These are phyloP conservation scores for Hylaeus anthracinus DNA, from an alignment of 1,140 invertebrate genomes.

Conservation along the genomic window DNA sequence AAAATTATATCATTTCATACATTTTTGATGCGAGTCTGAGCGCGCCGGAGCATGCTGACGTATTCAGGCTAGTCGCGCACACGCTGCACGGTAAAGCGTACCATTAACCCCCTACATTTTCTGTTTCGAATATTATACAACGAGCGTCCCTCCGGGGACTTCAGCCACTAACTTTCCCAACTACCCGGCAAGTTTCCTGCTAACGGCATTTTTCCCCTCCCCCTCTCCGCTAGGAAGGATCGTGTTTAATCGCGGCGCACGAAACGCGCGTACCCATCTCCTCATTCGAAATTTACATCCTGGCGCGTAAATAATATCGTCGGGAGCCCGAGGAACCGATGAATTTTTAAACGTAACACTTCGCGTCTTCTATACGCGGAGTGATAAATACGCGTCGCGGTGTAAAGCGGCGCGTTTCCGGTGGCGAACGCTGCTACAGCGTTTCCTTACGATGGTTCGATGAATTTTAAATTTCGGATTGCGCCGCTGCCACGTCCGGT, in stretches of 20 bases:
- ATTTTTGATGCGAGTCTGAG: constrained; percentile 62
- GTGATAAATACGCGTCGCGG: constrained; percentile 1
- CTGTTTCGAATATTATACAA: constrained; percentile 58
- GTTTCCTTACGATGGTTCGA: not conserved
- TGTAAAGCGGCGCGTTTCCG: not conserved
- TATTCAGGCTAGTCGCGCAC: constrained; percentile 47
- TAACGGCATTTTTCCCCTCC: constrained; percentile 18
- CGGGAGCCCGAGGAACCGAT: constrained; percentile 18
- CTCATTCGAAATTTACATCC: not conserved
- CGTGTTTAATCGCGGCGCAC: constrained; percentile 33
- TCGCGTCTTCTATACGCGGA: not conserved
- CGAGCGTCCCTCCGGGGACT: constrained; percentile 32
- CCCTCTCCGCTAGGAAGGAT: constrained; percentile 17
- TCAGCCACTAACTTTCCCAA: constrained; percentile 36
- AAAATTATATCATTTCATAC: constrained; percentile 71
- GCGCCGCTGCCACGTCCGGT: no score
- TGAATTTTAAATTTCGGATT: not conserved
- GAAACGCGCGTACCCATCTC: constrained; percentile 2
- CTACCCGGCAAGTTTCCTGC: constrained; percentile 31
- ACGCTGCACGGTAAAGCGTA: not conserved
- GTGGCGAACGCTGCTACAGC: not conserved
- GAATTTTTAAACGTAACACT: constrained; percentile 20
- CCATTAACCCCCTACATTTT: constrained; percentile 47
- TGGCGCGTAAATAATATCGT: constrained; percentile 13
- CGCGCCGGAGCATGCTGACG: constrained; percentile 52